Evolutionary conservation across 2,113 vertebrate species (phyloP), one percentile per base, ranked within the genome.

Genomic region (Hydropotes inermis): DNA sequence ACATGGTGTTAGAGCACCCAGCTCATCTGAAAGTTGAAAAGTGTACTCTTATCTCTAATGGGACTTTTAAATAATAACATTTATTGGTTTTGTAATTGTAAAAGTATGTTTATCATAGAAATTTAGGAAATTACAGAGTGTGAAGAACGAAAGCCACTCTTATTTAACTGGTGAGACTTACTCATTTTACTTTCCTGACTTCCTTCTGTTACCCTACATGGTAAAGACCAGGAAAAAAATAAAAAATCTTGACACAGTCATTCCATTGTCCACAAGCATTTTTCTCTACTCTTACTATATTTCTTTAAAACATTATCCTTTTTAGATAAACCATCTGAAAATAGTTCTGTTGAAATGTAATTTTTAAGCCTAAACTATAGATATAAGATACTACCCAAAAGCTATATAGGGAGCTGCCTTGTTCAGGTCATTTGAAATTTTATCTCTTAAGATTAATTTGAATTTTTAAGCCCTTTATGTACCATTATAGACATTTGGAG

Each of bases 101-200:
- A 87, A 97, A 92, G 78, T 74, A 82, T 67, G 5, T 17, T 94
- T 60, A 52, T 83, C 33, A 3, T 70, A 84, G 61, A 86, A 95
- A 87, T 54, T 10, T 74, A 78, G 54, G 85, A 87, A 94, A 84
- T 92, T 60, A 81, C 52, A 67, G 60, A 94, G 19, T 60, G 4
- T 82, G 55, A 95, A 82, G 55, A 93, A 94, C 23, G 67, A 94
- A 95, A 45, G 45, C 64, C 76, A 85, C 95, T 90, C 10, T 78
- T 83, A 58, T 28, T 87, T 50, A 93, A 79, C 28, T 39, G 30
- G 88, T 87, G n/a, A 89, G 90, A 74, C 47, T 67, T 78, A 25
- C 16, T 82, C 27, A 55, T 36, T 94, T 87, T 86, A 27, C 87
- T 97, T 78, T 85, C 17, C 86, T 86, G 70, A 87, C 30, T 92